These are phyloP conservation scores for Tethea ocularis DNA, from an alignment of 2,888 invertebrate genomes.

Conservation along the genomic window DNA sequence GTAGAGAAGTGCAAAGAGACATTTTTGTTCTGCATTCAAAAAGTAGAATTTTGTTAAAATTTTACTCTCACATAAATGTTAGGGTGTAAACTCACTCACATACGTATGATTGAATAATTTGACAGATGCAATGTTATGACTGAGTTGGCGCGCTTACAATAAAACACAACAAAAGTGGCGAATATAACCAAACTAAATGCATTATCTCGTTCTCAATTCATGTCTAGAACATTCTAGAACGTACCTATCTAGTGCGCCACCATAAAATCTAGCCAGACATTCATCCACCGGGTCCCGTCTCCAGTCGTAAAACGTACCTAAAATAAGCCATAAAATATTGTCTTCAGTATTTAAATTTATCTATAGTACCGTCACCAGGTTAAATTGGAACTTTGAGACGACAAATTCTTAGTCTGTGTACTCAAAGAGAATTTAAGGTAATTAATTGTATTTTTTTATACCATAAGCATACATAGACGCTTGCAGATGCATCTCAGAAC, in stretches of 20 bases:
- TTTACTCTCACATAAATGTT: too few relatives aligned
- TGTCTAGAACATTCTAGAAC: slow-evolving; percentile 45
- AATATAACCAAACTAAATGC: slow-evolving; percentile 33
- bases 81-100: neutral
- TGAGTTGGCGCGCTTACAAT: slow-evolving; percentile 13
- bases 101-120: slow-evolving; percentile 11
- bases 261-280: slow-evolving; percentile 78
- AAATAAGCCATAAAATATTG: slow-evolving; percentile 82
- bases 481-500: too few relatives aligned
- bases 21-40: too few relatives aligned
- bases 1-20: too few relatives aligned
- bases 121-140: slow-evolving; percentile 12
- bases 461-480: too few relatives aligned
- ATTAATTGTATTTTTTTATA: neutral
- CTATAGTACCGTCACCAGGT: slow-evolving; percentile 52
- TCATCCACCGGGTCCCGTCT: slow-evolving; percentile 69
- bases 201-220: slow-evolving; percentile 38
- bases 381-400: slow-evolving; percentile 43
- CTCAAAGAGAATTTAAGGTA: slow-evolving; percentile 11
- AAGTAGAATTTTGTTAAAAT: too few relatives aligned
- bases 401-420: slow-evolving; percentile 16
- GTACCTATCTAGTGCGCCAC: slow-evolving; percentile 34
- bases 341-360: slow-evolving; percentile 80
- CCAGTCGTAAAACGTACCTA: slow-evolving; percentile 78
- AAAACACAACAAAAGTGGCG: slow-evolving; percentile 34